Evolutionary conservation across 2,888 invertebrate species (phyloP), one percentile per base, ranked within the genome.

Genomic region (Malthinus seriepunctatus): DNA sequence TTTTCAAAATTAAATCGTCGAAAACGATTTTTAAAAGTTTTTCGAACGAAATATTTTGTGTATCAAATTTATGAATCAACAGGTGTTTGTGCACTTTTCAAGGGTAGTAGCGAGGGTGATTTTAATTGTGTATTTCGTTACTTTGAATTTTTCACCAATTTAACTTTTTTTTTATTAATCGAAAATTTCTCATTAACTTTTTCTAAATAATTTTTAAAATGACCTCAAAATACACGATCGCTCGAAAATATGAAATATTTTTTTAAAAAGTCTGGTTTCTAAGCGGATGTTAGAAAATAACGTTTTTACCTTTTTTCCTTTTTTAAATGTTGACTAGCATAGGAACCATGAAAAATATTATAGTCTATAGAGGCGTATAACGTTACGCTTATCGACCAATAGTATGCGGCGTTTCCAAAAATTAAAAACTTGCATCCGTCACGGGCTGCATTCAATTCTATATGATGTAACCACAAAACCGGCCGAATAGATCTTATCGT

Each of bases 351-450:
- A 31, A 51, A 50, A 44, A 35, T 50, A 45, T 44, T 32, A 45
- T 50, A 56, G 50, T 49, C 32, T 39, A 37, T 51, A 50, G 38
- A 32, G 55, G 44, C 48, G 48, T 48, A 49, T 48, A 55, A 45
- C 50, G 56, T 56, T 46, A 45, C 32, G 35, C 32, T 31, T 32
- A 38, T 51, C 56, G 50, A 32, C 56, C 50, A 56, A 56, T 56
- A 14, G 42, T 11, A 23, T 23, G 23, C 14, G 7, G 35, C 34
- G 12, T 33, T 8, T 14, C 34, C 42, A 10, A 42, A 44, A 51
- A 51, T 42, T 51, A 42, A 51, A 42, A 50, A 44, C 51, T 51
- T 51, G 51, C 38, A 42, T 42, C 51, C 51, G 51, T 51, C 42
- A 42, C 33, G 51, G 15, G 32, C 51, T 33, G 51, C 38, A 51